These are phyloP conservation scores for Oegoconia quadripuncta DNA, from an alignment of 2,888 invertebrate genomes.

Conservation along the genomic window DNA sequence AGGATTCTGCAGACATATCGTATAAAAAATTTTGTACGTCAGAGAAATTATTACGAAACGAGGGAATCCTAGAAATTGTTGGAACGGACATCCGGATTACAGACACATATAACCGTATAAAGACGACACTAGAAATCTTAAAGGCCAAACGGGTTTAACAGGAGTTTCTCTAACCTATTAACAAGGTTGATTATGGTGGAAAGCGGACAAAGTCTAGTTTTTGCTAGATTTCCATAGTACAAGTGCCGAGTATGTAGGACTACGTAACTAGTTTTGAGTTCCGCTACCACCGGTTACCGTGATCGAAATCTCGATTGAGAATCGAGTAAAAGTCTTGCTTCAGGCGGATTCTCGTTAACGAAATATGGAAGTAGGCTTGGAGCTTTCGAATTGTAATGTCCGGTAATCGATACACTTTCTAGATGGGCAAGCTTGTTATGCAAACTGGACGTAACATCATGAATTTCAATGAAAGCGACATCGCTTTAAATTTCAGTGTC, in stretches of 20 bases:
- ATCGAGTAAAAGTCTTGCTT: slow-evolving; percentile 66
- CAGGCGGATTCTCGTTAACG: slow-evolving; percentile 59
- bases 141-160: slow-evolving; percentile 43
- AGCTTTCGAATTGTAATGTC: slow-evolving; percentile 68
- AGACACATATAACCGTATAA: slow-evolving; percentile 30
- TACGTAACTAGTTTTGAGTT: slow-evolving; percentile 57
- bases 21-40: slow-evolving; percentile 6
- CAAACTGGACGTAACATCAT: slow-evolving; percentile 66
- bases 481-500: slow-evolving; percentile 36
- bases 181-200: slow-evolving; percentile 66
- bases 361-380: slow-evolving; percentile 65
- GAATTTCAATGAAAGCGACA: slow-evolving; percentile 69
- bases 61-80: slow-evolving; percentile 15
- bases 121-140: slow-evolving; percentile 58
- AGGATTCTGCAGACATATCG: no score
- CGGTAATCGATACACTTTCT: slow-evolving; percentile 70
- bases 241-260: slow-evolving; percentile 53
- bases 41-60: slow-evolving; percentile 10
- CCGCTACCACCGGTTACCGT: slow-evolving; percentile 46
- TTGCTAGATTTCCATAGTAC: slow-evolving; percentile 63
- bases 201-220: slow-evolving; percentile 70
- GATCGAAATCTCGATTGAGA: slow-evolving; percentile 56
- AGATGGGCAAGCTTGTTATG: slow-evolving; percentile 67
- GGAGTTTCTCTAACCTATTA: slow-evolving; percentile 72
- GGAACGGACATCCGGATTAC: slow-evolving; percentile 42